phyloP scores from a whole-genome alignment of 2,888 invertebrate species.

The Gasteruption jaculator region DNA sequence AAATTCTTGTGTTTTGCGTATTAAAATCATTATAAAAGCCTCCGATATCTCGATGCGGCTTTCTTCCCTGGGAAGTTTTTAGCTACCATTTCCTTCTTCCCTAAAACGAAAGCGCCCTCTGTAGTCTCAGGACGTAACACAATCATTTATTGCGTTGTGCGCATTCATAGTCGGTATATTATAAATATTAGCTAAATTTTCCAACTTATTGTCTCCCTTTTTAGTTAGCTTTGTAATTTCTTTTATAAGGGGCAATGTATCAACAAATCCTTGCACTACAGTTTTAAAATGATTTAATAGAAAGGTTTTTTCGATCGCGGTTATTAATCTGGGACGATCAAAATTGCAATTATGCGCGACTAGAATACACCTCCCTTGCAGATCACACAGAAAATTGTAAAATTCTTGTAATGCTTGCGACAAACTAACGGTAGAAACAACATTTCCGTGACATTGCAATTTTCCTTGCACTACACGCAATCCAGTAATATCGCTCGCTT shows the following conservation, averaged over 20 bases:
- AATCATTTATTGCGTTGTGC: conserved; percentile 9
- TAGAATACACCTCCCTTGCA: conserved; percentile 12
- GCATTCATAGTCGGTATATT: neutral
- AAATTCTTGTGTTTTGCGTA: too few species aligned
- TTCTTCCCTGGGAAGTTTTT: too few species aligned
- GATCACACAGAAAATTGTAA: conserved; percentile 13
- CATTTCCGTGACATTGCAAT: conserved; percentile 8
- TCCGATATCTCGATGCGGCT: too few species aligned
- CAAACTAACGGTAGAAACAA: conserved; percentile 9
- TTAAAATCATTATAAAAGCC: too few species aligned
- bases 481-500: conserved; percentile 4
- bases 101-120: too few species aligned
- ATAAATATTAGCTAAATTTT: neutral
- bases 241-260: conserved; percentile 13
- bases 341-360: conserved; percentile 15
- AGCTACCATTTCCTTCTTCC: too few species aligned
- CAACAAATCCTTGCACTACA: conserved; percentile 14
- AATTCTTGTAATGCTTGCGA: conserved; percentile 11
- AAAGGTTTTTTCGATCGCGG: conserved; percentile 7
- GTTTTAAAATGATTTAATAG: conserved; percentile 8
- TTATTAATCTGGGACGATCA: conserved; percentile 10
- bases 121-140: too few species aligned
- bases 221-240: conserved; percentile 2
- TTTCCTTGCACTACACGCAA: conserved; percentile 1
- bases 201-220: conserved; percentile 1